Evolutionary conservation across 2,888 invertebrate genomes (phyloP).

Genomic region (Rapana venosa): DNA sequence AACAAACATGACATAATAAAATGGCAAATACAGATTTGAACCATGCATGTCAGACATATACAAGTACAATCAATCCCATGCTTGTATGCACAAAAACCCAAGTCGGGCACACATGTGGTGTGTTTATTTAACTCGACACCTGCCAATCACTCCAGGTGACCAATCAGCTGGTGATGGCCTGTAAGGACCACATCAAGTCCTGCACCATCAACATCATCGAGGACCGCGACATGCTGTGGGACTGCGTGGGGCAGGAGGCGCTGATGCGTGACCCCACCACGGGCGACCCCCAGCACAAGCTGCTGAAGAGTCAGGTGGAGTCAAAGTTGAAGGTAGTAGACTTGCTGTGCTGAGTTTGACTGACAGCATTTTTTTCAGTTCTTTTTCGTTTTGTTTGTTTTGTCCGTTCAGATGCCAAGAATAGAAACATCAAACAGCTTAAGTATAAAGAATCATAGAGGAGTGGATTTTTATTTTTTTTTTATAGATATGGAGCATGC

Average conservation of each 20-base stretch:
- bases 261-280: constrained; percentile 61
- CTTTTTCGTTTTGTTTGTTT: background rate
- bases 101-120: background rate
- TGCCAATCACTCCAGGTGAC: constrained; percentile 65
- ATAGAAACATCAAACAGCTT: too few relatives aligned
- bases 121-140: too few relatives aligned
- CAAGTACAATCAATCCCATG: background rate
- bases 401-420: too few relatives aligned
- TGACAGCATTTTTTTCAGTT: constrained; percentile 34
- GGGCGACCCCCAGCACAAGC: constrained; percentile 63
- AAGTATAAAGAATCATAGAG: too few relatives aligned
- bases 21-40: too few relatives aligned
- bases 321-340: constrained; percentile 67
- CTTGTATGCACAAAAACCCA: background rate
- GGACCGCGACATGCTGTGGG: constrained; percentile 73
- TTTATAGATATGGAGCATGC: too few relatives aligned
- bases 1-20: too few relatives aligned
- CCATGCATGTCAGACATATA: too few relatives aligned
- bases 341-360: constrained; percentile 36
- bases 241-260: constrained; percentile 68
- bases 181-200: constrained; percentile 76
- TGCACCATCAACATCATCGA: constrained; percentile 66
- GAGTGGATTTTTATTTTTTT: too few relatives aligned
- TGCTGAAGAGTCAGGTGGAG: constrained; percentile 70
- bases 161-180: constrained; percentile 77